A percentile compares a stretch with the other conserved stretches of the same genome.
Conservation (phyloP, 2,888 invertebrate genomes). For the Dynastes maya region DNA sequence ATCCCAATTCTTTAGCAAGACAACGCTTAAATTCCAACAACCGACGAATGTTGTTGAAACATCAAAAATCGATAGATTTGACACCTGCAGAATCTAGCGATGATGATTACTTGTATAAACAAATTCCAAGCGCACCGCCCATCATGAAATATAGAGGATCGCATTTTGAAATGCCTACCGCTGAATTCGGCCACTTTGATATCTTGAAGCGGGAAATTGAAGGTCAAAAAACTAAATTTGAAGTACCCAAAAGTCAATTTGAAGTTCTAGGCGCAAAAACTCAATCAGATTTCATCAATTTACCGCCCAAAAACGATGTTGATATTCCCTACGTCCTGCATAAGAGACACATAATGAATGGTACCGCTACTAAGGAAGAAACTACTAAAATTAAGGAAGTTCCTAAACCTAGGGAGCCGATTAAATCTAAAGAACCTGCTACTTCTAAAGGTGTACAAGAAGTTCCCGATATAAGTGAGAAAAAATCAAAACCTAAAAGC, state of each 20-base stretch:
- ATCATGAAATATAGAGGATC: conserved; percentile 76
- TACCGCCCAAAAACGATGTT: conserved; percentile 74
- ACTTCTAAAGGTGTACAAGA: conserved; percentile 63
- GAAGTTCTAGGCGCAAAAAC: conserved; percentile 73
- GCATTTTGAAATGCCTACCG: conserved; percentile 70
- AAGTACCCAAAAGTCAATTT: conserved; percentile 82
- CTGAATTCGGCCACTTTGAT: conserved; percentile 78
- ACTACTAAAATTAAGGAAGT: conserved; percentile 50
- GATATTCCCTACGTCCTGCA: conserved; percentile 90
- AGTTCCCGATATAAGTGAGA: conserved; percentile 59
- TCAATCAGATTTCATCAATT: conserved; percentile 70
- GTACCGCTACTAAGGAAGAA: conserved; percentile 77
- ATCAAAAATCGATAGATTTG: conserved; percentile 88
- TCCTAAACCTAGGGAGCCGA: conserved; percentile 22
- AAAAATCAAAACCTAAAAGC: conserved; percentile 62
- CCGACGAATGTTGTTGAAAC: conserved; percentile 85
- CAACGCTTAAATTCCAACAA: conserved; percentile 82
- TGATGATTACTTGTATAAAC: conserved; percentile 85
- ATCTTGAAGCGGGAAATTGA: conserved; percentile 71
- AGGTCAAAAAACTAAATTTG: conserved; percentile 77
- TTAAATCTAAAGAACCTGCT: conserved; percentile 37
- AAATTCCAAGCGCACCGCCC: conserved; percentile 82
- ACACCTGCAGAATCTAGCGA: conserved; percentile 90
- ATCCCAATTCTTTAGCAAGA: conserved; percentile 85
- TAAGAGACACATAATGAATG: conserved; percentile 89